Base-by-base conservation (phyloP, 1,140 invertebrate species). In the Dinoponera quadriceps region DNA sequence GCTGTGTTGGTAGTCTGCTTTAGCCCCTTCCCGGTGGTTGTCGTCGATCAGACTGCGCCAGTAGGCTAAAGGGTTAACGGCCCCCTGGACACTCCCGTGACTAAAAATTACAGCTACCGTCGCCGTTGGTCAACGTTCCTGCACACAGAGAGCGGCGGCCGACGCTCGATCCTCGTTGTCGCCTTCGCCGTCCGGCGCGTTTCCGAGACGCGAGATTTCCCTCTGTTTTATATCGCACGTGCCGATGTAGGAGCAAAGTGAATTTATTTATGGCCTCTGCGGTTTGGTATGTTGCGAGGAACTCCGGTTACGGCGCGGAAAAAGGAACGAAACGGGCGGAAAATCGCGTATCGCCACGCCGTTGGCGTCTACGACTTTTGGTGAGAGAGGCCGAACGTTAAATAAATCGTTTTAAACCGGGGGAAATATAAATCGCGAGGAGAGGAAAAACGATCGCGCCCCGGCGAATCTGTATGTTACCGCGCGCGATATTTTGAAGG, bases 11-110 rank as follows among this genome's bases (percentile, higher is more conserved):
- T 22, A 63, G 18, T 14, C 44, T 25, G 73, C 44, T 55, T 38
- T 63, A 55, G 27, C 16, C 75, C 63, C 65, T 71, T 63, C 27
- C 48, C 54, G 29, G 66, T 60, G 55, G 66, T 66, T 85, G 51
- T 27, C 60, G 66, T 65, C 66, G 65, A 65, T 49, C 57, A 29
- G 54, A 11, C 33, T 33, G n/a, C 59, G 59, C 65, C 66, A 89
- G 60, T 89, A 85, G 88, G 74, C 87, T 85, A 85, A 89, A 89
- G 87, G 88, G 80, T 89, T 87, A 87, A 89, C 78, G 74, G 78
- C 74, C 78, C 71, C 85, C 59, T 60, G 48, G 72, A 71, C 57
- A 51, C 20, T 74, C 38, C 71, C 54, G 78, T 66, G 68, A 68
- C 73, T 62, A 77, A 85, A 83, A 87, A 85, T 85, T 85, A 73